phyloP scores from a whole-genome alignment of 1,140 invertebrate species.

The Musca vetustissima region DNA sequence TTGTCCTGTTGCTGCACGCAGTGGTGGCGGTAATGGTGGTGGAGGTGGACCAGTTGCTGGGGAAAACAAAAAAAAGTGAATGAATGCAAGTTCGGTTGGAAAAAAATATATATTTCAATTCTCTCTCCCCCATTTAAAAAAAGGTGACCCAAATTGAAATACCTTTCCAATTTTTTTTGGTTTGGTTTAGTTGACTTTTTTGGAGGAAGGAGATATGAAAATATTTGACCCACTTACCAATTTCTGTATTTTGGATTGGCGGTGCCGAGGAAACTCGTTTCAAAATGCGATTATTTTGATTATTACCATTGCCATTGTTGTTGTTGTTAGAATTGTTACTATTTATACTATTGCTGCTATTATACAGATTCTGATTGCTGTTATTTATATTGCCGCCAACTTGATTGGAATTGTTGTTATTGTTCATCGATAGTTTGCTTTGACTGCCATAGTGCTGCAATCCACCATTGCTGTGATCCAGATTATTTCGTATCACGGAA shows the following conservation, averaged over 20 bases:
- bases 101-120: not conserved
- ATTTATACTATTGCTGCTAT: slow-evolving; percentile 22
- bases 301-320: slow-evolving; percentile 32
- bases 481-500: slow-evolving; percentile 51
- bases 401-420: not conserved
- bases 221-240: slow-evolving; percentile 37
- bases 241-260: slow-evolving; percentile 46
- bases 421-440: not conserved
- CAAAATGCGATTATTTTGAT: slow-evolving; percentile 41
- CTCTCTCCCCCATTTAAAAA: not conserved
- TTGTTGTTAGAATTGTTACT: slow-evolving; percentile 21
- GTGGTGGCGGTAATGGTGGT: slow-evolving; percentile 64
- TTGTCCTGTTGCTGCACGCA: slow-evolving; percentile 48
- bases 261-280: slow-evolving; percentile 60
- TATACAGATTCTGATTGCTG: slow-evolving; percentile 27
- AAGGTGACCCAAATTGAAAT: not conserved
- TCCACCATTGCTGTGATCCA: slow-evolving; percentile 30
- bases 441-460: slow-evolving; percentile 1
- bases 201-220: too few species aligned
- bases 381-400: slow-evolving; percentile 27
- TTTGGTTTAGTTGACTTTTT: too few species aligned
- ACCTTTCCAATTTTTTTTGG: too few species aligned
- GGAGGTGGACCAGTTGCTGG: slow-evolving; percentile 60
- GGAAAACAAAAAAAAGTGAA: slow-evolving; percentile 9
- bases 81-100: too few species aligned